Evolutionary conservation across 2,797 vertebrate species (phyloP).

Genomic region (Bucorvus abyssinicus): DNA sequence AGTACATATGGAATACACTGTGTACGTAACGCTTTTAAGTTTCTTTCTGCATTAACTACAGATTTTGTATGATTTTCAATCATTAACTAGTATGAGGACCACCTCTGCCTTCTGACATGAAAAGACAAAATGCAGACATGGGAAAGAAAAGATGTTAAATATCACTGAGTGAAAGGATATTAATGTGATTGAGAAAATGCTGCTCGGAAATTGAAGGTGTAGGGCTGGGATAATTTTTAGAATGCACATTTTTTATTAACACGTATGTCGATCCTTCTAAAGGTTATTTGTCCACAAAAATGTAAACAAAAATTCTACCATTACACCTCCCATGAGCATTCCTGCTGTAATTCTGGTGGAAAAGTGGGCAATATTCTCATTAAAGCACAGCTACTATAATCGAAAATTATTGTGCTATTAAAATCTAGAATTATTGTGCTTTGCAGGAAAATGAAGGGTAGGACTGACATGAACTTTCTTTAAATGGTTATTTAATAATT

Average conservation of each 20-base stretch:
- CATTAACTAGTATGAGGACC: neutral
- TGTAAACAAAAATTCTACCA: neutral
- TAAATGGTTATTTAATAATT: neutral
- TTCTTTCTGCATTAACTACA: neutral
- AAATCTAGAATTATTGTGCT: neutral
- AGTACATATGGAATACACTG: neutral
- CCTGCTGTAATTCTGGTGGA: neutral
- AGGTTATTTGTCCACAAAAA: neutral
- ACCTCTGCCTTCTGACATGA: neutral
- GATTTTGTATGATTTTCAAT: neutral
- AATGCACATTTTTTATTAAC: neutral
- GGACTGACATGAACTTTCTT: neutral
- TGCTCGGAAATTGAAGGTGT: neutral
- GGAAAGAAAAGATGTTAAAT: neutral
- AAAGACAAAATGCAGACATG: neutral
- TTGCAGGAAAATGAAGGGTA: neutral
- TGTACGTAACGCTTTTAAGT: neutral
- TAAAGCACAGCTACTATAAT: neutral
- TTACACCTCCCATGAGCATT: neutral
- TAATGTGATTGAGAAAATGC: neutral
- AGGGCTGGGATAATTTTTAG: neutral
- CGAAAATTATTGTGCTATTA: no score
- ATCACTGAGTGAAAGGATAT: neutral
- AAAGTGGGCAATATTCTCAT: neutral
- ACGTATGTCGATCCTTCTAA: neutral